A percentile compares a stretch with the other conserved stretches of the same genome.
Conservation (phyloP, 2,797 vertebrate species). For the Percopsis omiscomaycus region DNA sequence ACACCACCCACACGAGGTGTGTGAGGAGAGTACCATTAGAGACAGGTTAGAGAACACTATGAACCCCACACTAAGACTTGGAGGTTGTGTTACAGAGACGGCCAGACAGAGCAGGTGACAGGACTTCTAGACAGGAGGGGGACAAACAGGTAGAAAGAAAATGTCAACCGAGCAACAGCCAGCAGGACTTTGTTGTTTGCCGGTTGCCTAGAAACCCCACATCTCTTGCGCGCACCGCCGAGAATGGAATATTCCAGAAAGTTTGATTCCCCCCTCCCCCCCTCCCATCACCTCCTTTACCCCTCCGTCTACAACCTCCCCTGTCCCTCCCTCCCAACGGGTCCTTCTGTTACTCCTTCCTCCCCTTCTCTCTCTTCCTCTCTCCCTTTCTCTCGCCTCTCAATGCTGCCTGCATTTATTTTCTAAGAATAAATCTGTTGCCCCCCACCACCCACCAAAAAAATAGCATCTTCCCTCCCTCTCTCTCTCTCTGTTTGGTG, state of each 20-base stretch:
- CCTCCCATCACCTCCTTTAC: not conserved
- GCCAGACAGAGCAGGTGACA: conserved; percentile 35
- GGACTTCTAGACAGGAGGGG: too few relatives aligned
- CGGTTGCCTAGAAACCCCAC: conserved; percentile 56
- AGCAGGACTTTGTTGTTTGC: conserved; percentile 41
- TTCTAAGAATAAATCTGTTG: too few relatives aligned
- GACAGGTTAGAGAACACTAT: too few relatives aligned
- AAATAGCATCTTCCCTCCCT: too few relatives aligned
- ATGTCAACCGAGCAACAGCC: too few relatives aligned
- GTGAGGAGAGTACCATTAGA: too few relatives aligned
- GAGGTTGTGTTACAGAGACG: conserved; percentile 3
- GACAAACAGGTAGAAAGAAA: too few relatives aligned
- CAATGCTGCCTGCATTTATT: too few relatives aligned
- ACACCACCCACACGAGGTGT: not conserved
- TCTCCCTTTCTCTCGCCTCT: not conserved
- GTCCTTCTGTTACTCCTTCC: not conserved
- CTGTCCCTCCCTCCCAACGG: not conserved
- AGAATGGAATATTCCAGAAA: too few relatives aligned
- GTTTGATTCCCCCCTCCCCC: not conserved
- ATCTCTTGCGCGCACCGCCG: not conserved
- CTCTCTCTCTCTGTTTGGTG: conserved; percentile 23
- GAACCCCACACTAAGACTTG: too few relatives aligned
- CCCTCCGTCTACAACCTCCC: conserved; percentile 5
- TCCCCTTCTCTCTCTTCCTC: not conserved
- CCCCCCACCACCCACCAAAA: too few relatives aligned